phyloP scores from a whole-genome alignment of 2,113 vertebrate genomes.

The Parus major region DNA sequence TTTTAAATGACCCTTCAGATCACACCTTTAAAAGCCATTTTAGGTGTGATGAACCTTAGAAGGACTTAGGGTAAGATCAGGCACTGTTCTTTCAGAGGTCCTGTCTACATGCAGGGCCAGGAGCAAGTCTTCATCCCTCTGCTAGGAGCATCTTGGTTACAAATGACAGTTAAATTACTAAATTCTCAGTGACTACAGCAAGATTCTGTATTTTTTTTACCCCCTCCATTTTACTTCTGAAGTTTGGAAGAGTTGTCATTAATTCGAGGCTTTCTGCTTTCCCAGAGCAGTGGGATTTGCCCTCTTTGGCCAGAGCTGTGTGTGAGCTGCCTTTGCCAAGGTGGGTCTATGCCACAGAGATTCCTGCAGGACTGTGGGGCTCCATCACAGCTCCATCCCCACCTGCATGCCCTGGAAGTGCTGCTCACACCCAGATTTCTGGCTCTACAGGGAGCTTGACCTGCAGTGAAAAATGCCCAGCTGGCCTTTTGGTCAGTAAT shows the following conservation, averaged over 20 bases:
- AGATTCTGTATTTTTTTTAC: accelerated
- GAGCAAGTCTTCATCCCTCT: neutral
- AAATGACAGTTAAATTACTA: neutral
- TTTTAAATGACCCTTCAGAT: neutral
- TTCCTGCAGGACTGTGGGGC: neutral
- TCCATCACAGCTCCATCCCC: neutral
- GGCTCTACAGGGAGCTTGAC: neutral
- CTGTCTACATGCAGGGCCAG: accelerated
- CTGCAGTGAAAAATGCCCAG: neutral
- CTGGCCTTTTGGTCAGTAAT: neutral
- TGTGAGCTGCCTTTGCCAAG: neutral
- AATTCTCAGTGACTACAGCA: neutral
- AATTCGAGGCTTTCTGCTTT: neutral
- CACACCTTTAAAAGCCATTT: neutral
- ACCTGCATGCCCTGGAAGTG: neutral
- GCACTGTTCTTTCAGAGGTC: neutral
- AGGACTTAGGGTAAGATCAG: neutral
- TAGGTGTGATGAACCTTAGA: neutral
- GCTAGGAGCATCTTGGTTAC: neutral
- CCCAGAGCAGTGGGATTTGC: neutral
- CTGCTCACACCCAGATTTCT: neutral
- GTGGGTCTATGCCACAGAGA: neutral
- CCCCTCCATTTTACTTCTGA: neutral
- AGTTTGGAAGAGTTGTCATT: neutral
- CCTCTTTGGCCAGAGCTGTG: neutral